Evolutionary conservation across 2,797 vertebrate genomes (phyloP).

Genomic region (Chelmon rostratus): DNA sequence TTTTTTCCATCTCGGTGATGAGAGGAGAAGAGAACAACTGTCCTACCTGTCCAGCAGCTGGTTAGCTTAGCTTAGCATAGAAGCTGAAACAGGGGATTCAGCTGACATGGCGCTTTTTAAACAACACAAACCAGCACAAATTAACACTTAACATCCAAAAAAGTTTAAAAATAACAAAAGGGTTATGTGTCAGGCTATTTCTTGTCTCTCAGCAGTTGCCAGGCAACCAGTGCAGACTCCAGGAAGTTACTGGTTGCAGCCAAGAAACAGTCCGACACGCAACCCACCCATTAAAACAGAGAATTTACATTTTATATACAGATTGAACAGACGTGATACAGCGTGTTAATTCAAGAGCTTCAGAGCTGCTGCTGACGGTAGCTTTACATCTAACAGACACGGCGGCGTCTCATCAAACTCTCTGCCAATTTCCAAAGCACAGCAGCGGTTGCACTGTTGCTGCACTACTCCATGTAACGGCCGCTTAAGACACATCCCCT

Average conservation of each 20-base stretch:
- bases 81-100: not conserved
- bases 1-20: not conserved
- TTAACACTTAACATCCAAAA: not conserved
- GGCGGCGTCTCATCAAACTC: not conserved
- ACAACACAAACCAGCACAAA: too few species aligned
- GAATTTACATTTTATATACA: not conserved
- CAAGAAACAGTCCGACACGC: too few species aligned
- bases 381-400: not conserved
- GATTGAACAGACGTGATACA: not conserved
- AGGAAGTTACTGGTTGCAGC: not conserved
- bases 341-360: not conserved
- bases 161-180: not conserved
- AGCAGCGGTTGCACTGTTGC: not conserved
- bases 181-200: not conserved
- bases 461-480: not conserved
- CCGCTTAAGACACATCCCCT: conserved; percentile 10
- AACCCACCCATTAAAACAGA: not conserved
- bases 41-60: not conserved
- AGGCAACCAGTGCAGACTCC: not conserved
- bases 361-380: not conserved
- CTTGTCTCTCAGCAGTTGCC: not conserved
- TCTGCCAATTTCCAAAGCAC: not conserved
- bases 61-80: not conserved
- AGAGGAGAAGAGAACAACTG: not conserved
- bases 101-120: too few species aligned